Evolutionary conservation across 2,797 vertebrate species (phyloP), one percentile per base, ranked within the genome.

Genomic region (Macropus fuliginosus): DNA sequence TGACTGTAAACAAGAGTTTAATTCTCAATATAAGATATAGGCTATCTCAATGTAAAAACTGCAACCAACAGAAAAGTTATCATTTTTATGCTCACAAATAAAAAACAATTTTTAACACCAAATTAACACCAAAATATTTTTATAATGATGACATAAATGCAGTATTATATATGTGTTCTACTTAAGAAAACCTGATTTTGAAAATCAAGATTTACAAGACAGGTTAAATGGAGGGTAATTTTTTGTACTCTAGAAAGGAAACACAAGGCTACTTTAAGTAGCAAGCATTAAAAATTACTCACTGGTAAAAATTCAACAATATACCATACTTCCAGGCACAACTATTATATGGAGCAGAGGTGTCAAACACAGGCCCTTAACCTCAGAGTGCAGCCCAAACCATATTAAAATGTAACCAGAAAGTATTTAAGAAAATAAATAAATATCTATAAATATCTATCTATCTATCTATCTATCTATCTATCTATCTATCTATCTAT

Each of bases 1-100:
- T 99, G 99, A 95, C 99, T 99, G 92, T 18, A 97, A 97, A 40
- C 94, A 94, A 98, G 96, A 96, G 54, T 62, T 81, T 81, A 95
- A 93, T 94, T 97, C 40, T 94, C 50, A 94, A 94, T 52, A 40
- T 54, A 92, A 92, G 91, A 92, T 24, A 90, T 18, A 90, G 52
- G 92, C 93, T 57, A 92, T 40, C 55, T 92, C 59, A 12, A 74
- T 66, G 21, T 27, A 54, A 81, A 81, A 81, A 93, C 2, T 97
- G 1, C 50, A 55, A 81, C 55, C 91, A 94, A 94, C 50, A 92
- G 12, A 95, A 96, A 92, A 94, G 16, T n/a, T 92, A 92, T 54
- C 27, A 92, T 91, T 56, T 92, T 95, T 74, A 62, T 55, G 2
- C 56, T 91, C 14, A 95, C 31, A 91, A 91, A 56, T 50, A 91